Evolutionary conservation across 2,113 vertebrate genomes (phyloP), one percentile per base, ranked within the genome.

Genomic region (Anarrhichthys ocellatus): DNA sequence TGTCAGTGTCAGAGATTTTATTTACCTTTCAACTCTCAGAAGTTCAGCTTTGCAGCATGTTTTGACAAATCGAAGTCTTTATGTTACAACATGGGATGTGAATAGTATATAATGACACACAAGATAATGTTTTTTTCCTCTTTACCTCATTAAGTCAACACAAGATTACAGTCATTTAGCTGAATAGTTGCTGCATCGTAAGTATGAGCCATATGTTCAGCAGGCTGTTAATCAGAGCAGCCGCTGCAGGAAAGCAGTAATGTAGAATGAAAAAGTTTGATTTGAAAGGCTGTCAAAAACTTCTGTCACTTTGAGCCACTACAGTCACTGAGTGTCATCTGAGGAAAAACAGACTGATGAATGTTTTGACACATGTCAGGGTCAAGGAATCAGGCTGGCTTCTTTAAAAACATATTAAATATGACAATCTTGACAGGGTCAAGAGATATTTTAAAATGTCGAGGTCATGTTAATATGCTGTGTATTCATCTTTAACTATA

Each of bases 201-300:
- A 42, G 54, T 17, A 32, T 52, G 40, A 61, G 61, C 65, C 38
- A 34, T 34, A 59, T 70, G 73, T 79, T 75, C 38, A 59, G 27
- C 67, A 62, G 61, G 34, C 42, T 66, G 72, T 71, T 69, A 42
- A 68, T 78, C 76, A 44, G 54, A 73, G 70, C n/a, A 15, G 40
- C 22, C 20, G 2, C 38, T 10, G 73, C 63, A 61, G 61, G 34
- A 67, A 50, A 71, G 73, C 50, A 24, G 34, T 52, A 34, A 73
- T 67, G 50, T 34, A 44, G 18, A 22, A 66, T 18, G 15, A 18
- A 42, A 18, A 56, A 27, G 29, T 79, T 15, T 76, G 59, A 80
- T 59, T 18, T 64, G 22, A 75, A 50, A 27, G 18, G 27, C 15
- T 80, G 59, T 76, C 65, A 50, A 42, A 76, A 76, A 79, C 8